Conservation (phyloP, 92 coral and sea anemone genomes). For the Micromussa lordhowensis region DNA sequence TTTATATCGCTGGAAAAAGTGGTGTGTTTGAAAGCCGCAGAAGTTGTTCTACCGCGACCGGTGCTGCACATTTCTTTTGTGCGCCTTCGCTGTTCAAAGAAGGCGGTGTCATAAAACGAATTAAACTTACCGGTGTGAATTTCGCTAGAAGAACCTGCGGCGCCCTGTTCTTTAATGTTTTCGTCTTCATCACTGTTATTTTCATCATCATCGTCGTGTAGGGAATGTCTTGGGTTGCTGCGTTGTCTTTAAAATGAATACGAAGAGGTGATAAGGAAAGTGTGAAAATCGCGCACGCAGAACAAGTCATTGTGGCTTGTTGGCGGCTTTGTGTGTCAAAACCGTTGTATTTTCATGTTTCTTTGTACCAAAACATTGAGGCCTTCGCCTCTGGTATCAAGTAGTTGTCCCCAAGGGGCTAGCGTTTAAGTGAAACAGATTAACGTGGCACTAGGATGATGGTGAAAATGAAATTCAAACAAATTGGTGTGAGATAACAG, state of each 20-base stretch:
- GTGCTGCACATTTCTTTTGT: constrained; percentile 13
- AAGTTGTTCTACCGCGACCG: background rate
- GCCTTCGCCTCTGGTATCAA: constrained; percentile 46
- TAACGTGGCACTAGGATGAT: background rate
- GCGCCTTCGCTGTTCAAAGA: constrained; percentile 25
- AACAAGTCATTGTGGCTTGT: constrained; percentile 65
- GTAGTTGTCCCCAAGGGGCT: constrained; percentile 34
- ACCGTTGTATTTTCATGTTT: constrained; percentile 69
- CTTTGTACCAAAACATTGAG: constrained; percentile 46
- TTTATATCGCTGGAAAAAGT: background rate
- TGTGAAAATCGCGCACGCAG: constrained; percentile 77
- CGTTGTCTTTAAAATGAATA: constrained; percentile 45
- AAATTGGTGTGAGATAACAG: constrained; percentile 24
- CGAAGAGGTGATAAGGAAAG: constrained; percentile 67
- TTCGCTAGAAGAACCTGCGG: constrained; percentile 12
- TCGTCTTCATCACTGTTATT: constrained; percentile 71
- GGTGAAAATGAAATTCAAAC: constrained; percentile 18
- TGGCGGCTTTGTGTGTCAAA: constrained; percentile 76
- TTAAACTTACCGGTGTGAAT: constrained; percentile 28
- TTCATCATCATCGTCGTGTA: constrained; percentile 68
- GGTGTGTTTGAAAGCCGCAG: background rate
- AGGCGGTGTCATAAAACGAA: constrained; percentile 22
- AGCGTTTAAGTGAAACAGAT: constrained; percentile 32
- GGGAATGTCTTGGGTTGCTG: constrained; percentile 15
- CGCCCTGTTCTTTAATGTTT: constrained; percentile 41